Evolutionary conservation across 2,888 invertebrate genomes (phyloP), one percentile per base, ranked within the genome.

Genomic region (Rhagonycha fulva): DNA sequence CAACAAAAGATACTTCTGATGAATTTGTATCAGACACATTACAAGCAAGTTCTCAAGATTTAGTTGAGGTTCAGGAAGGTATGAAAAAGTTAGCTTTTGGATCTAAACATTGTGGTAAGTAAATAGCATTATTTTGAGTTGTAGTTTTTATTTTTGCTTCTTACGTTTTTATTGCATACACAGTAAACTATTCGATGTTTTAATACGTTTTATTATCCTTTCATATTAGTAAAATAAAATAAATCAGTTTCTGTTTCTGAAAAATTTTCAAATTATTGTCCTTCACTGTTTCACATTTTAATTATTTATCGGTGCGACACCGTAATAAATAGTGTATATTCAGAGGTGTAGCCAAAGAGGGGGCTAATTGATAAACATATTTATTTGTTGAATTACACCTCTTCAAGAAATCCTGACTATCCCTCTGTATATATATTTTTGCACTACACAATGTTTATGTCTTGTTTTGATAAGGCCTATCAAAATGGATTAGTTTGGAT

Each of bases 21-120:
- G 95, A 95, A 88, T 94, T 95, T 90, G 92, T 94, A 83, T 94
- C 94, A 84, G 94, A 95, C 87, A 91, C 92, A 84, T 92, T 93
- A 88, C 91, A 92, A 87, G 91, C 91, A 80, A 90, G 91, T 83
- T 90, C 89, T 82, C 90, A 90, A 83, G 93, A 93, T 85, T 89
- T 93, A 85, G 92, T 92, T 84, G 93, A 94, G 87, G 93, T 93
- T 78, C 91, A 92, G 84, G 93, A 94, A 85, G 94, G 93, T 84
- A 93, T 95, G 92, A 91, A 93, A 88, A 92, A 92, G 87, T 89
- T 95, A 81, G 92, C 91, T 73, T 87, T 90, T 84, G 88, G 89
- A 83, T 87, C 89, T 79, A 88, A 88, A 84, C 82, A 88, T 72
- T 88, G 89, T 87, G 90, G 90, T 89, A 86, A 90, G 90, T 76